A percentile compares a stretch with the other conserved stretches of the same genome.
These are phyloP conservation scores for Hypena proboscidalis DNA, from an alignment of 2,888 invertebrate genomes.

Conservation along the genomic window DNA sequence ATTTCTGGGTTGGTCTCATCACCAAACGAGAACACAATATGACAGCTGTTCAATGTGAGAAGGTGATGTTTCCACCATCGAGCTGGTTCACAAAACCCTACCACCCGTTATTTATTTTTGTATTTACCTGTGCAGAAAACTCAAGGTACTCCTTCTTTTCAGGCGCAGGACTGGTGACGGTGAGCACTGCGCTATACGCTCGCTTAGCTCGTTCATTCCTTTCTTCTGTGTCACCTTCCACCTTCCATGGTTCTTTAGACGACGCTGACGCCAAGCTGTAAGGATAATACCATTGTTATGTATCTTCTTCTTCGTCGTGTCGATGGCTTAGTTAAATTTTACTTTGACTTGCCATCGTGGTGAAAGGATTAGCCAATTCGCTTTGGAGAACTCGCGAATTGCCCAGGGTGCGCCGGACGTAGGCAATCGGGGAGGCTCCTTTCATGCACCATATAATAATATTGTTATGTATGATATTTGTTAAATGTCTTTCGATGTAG, in stretches of 20 bases:
- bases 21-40: neutral
- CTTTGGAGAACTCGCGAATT: no score
- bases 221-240: conserved; percentile 91
- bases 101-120: neutral
- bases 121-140: conserved; percentile 89
- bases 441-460: no score
- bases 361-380: no score
- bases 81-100: neutral
- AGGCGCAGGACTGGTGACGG: conserved; percentile 94
- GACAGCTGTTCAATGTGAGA: neutral
- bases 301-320: no score
- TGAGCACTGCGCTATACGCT: conserved; percentile 95
- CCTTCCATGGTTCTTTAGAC: conserved; percentile 93
- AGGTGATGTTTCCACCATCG: neutral
- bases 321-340: no score
- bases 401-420: no score
- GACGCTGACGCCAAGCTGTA: conserved; percentile 86
- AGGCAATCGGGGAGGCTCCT: no score
- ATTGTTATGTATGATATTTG: no score
- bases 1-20: no score
- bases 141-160: conserved; percentile 91
- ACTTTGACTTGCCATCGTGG: no score
- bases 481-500: no score
- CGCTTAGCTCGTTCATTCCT: conserved; percentile 93
- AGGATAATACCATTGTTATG: no score